phyloP scores from a whole-genome alignment of 2,888 invertebrate genomes.

The Dolomedes plantarius region DNA sequence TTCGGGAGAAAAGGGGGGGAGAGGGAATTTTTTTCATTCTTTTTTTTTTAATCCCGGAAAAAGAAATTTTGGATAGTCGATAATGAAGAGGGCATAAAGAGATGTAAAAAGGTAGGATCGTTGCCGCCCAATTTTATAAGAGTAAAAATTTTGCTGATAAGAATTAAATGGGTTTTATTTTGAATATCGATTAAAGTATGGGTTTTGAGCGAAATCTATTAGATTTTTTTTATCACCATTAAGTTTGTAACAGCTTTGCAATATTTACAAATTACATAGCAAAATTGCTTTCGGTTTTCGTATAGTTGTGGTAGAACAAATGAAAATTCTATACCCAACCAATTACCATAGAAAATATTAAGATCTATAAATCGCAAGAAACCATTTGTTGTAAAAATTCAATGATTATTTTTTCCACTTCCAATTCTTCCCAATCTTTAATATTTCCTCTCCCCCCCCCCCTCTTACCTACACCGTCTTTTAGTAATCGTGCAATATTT shows the following conservation, averaged over 20 bases:
- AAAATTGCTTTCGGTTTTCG: slow-evolving; percentile 1
- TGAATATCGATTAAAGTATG: slow-evolving; percentile 63
- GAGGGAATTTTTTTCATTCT: slow-evolving; percentile 38
- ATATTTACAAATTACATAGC: slow-evolving; percentile 6
- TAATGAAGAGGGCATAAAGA: slow-evolving; percentile 67
- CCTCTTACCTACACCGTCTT: neutral
- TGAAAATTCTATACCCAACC: neutral
- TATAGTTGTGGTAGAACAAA: neutral
- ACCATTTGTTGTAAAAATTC: slow-evolving; percentile 9
- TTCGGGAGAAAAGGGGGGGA: slow-evolving; percentile 43
- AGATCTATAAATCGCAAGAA: neutral
- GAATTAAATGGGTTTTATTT: slow-evolving; percentile 71
- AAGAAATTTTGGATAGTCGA: slow-evolving; percentile 67
- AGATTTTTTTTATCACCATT: slow-evolving; percentile 13
- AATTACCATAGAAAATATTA: slow-evolving; percentile 6
- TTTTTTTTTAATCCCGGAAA: slow-evolving; percentile 37
- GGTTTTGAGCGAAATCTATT: slow-evolving; percentile 20
- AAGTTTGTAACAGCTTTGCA: slow-evolving; percentile 22
- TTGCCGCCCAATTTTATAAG: slow-evolving; percentile 64
- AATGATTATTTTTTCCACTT: neutral
- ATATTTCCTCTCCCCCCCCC: neutral
- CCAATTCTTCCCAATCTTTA: neutral
- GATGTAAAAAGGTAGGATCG: slow-evolving; percentile 52
- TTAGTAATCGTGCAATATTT: neutral
- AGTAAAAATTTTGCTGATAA: slow-evolving; percentile 70